Base-by-base conservation (phyloP, 2,113 vertebrate genomes). In the Neomonachus schauinslandi region DNA sequence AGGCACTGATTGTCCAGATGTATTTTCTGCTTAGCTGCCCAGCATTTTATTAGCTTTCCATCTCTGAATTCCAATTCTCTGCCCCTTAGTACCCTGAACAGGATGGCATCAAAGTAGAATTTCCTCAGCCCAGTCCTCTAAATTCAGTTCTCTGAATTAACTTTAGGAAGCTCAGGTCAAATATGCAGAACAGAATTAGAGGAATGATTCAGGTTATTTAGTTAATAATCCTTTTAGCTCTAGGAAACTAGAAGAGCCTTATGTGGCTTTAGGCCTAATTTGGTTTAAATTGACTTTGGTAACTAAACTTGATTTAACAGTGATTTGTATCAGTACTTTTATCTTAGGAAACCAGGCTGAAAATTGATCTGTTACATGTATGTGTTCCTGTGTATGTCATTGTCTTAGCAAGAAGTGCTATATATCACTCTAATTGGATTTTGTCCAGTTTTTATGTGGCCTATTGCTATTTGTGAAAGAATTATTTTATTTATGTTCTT, bases 281-380 rank as follows among this genome's bases (percentile, higher is more conserved):
- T 95, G 71, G n/a, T 81, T 95, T 95, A 82, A 92, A 91, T 53
- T 83, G 69, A 90, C 59, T 84, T 84, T 81, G 39, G 16, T 83
- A 76, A 74, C 97, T 96, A 87, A 94, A 51, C 12, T 42, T 94
- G 63, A 84, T 72, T 87, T 91, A 82, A 92, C 36, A 94, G 28
- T 59, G 49, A 91, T 95, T 97, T 96, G 81, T 87, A n/a, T 49
- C 82, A 16, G 22, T 83, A 89, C 53, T 53, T 96, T 57, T 96
- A 77, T 79, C 33, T 83, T 82, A 79, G 46, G 33, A 96, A 92
- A 96, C 59, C 7, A 74, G 16, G 39, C 33, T 93, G 26, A 88
- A 72, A 89, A 88, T 55, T 91, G n/a, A 53, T 77, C 16, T 85
- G 67, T 81, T 91, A 77, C 28, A 77, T 92, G 3, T 74, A 79